These are phyloP conservation scores for Philopotamus ludificatus DNA, from an alignment of 1,140 invertebrate genomes.

Conservation along the genomic window DNA sequence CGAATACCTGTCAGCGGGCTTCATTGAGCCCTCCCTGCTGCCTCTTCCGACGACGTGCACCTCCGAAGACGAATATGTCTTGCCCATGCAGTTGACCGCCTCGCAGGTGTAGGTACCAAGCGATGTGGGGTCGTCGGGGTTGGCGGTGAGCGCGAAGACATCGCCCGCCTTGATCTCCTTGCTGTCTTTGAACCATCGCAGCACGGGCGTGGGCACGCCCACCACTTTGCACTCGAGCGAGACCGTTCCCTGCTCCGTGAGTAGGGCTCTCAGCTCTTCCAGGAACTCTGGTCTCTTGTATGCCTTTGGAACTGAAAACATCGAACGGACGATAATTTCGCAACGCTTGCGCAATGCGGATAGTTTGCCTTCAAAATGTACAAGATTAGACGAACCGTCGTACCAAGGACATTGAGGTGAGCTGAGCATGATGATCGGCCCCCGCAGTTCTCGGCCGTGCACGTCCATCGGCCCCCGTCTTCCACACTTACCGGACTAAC, in stretches of 20 bases:
- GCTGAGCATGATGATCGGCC: slow-evolving; percentile 75
- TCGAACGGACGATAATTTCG: neutral
- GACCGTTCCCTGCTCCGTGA: slow-evolving; percentile 84
- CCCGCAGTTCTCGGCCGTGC: slow-evolving; percentile 67
- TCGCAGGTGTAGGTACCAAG: slow-evolving; percentile 83
- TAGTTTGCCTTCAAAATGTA: neutral
- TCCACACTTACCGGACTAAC: slow-evolving; percentile 78
- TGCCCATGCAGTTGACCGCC: slow-evolving; percentile 84
- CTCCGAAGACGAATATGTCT: slow-evolving; percentile 75
- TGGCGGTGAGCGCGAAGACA: slow-evolving; percentile 79
- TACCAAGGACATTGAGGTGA: slow-evolving; percentile 74
- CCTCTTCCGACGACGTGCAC: slow-evolving; percentile 72
- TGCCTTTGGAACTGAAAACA: slow-evolving; percentile 73
- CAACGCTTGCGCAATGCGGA: no score
- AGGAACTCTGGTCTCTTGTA: slow-evolving; percentile 85
- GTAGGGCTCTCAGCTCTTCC: slow-evolving; percentile 74
- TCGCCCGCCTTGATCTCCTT: slow-evolving; percentile 85
- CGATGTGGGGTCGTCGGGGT: slow-evolving; percentile 76
- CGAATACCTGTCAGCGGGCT: slow-evolving; percentile 60
- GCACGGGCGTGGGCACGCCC: slow-evolving; percentile 77
- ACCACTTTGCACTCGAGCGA: slow-evolving; percentile 87
- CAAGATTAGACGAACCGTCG: slow-evolving; percentile 25
- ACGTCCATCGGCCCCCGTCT: slow-evolving; percentile 83
- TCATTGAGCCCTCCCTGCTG: slow-evolving; percentile 64
- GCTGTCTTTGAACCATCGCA: slow-evolving; percentile 82